Conservation (phyloP, 2,888 invertebrate species). For the Andrena hattorfiana region DNA sequence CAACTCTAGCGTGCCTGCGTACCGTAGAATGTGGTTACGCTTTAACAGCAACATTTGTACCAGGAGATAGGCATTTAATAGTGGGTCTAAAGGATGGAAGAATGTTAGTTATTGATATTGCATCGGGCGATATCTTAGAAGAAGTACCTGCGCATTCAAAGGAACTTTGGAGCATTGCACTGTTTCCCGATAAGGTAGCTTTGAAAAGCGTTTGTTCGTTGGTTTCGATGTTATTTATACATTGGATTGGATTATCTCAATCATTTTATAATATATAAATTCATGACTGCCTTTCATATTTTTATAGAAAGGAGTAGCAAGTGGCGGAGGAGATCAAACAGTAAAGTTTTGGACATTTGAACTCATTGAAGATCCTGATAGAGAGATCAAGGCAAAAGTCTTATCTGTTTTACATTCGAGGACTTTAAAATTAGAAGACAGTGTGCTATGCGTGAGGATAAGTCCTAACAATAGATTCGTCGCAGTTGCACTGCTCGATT, state of each 20-base stretch:
- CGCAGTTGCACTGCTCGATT: conserved; percentile 95
- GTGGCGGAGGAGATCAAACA: conserved; percentile 95
- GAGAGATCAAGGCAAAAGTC: conserved; percentile 89
- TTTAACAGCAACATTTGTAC: conserved; percentile 92
- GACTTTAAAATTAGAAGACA: conserved; percentile 95
- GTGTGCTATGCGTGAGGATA: conserved; percentile 92
- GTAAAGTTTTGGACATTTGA: conserved; percentile 98
- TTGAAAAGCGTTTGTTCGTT: conserved; percentile 18
- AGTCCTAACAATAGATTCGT: conserved; percentile 95
- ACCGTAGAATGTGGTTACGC: conserved; percentile 90
- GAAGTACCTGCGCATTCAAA: conserved; percentile 92
- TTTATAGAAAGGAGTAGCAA: conserved; percentile 88
- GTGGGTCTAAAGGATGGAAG: conserved; percentile 94
- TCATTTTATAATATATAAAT: conserved; percentile 34
- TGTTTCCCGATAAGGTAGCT: conserved; percentile 92
- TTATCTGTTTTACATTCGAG: conserved; percentile 92
- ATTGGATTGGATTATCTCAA: conserved; percentile 22
- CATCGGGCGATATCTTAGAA: conserved; percentile 93
- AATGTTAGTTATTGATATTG: conserved; percentile 93
- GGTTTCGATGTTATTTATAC: conserved; percentile 23
- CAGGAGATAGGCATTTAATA: conserved; percentile 95
- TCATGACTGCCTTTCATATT: conserved; percentile 6
- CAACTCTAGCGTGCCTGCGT: conserved; percentile 87
- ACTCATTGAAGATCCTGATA: conserved; percentile 89
- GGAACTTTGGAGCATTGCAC: conserved; percentile 92